Conservation (phyloP, 2,113 vertebrate genomes). For the Planiliza haematocheilus region DNA sequence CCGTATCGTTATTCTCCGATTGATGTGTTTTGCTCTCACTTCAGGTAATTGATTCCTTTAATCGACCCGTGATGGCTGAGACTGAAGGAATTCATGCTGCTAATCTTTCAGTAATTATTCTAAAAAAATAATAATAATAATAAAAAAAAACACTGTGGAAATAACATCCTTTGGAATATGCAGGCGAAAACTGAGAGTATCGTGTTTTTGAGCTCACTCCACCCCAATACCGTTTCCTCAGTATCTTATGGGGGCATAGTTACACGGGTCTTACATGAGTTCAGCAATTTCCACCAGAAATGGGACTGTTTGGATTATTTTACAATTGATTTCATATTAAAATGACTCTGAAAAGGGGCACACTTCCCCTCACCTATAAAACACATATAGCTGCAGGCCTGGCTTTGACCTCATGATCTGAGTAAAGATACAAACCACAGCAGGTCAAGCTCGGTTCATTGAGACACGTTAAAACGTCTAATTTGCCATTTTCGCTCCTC, state of each 20-base stretch:
- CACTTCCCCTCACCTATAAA: too few species aligned
- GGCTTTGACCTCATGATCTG: not conserved
- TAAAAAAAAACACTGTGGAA: not conserved
- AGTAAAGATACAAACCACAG: not conserved
- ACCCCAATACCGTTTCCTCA: not conserved
- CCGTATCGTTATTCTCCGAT: conserved; percentile 1
- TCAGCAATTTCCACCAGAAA: not conserved
- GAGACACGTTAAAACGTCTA: not conserved
- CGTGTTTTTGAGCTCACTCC: not conserved
- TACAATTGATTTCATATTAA: not conserved
- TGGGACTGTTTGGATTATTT: not conserved
- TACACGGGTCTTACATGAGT: not conserved
- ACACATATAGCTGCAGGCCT: too few species aligned
- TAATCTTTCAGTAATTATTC: conserved; percentile 27
- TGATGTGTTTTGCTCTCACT: not conserved
- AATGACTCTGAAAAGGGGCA: too few species aligned
- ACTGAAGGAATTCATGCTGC: conserved; percentile 5
- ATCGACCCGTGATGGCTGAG: not conserved
- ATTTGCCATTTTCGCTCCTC: not conserved
- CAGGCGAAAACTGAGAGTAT: not conserved
- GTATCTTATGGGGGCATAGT: not conserved
- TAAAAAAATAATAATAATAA: not conserved
- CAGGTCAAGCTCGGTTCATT: not conserved
- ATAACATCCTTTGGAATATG: not conserved
- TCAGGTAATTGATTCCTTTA: conserved; percentile 8